A percentile compares a stretch with the other conserved stretches of the same genome.
phyloP scores from a whole-genome alignment of 35 echinoderm and acorn worm genomes.

The Chiridota heheva region DNA sequence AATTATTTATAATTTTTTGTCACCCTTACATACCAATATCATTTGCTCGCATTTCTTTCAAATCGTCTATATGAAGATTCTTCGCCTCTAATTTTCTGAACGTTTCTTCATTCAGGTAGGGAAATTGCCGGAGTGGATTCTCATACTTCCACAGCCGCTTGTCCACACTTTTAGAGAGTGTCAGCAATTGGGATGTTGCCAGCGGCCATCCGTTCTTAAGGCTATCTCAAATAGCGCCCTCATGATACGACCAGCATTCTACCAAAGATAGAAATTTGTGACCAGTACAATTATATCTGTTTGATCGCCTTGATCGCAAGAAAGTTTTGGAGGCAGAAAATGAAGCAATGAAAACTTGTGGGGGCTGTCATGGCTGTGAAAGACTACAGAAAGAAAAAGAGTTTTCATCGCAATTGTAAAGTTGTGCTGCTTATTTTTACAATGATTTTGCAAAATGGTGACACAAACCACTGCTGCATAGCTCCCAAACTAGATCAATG shows the following conservation, averaged over 20 bases:
- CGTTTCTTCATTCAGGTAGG: slow-evolving; percentile 54
- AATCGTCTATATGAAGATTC: slow-evolving; percentile 57
- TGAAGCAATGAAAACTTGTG: too few relatives aligned
- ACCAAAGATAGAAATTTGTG: neutral
- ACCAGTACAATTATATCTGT: neutral
- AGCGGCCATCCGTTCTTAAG: slow-evolving; percentile 90
- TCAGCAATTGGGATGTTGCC: slow-evolving; percentile 61
- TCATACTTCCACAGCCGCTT: slow-evolving; percentile 82
- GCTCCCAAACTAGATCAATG: too few relatives aligned
- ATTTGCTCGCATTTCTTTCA: slow-evolving; percentile 71
- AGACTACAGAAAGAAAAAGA: too few relatives aligned
- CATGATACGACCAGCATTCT: slow-evolving; percentile 91
- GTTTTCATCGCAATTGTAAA: too few relatives aligned
- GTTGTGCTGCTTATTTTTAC: too few relatives aligned
- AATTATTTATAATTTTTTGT: neutral
- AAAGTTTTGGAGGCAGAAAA: too few relatives aligned
- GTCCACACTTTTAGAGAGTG: slow-evolving; percentile 79
- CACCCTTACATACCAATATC: slow-evolving; percentile 81
- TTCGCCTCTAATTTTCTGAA: slow-evolving; percentile 65
- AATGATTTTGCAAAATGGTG: too few relatives aligned
- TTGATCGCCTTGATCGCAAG: neutral
- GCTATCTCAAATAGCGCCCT: slow-evolving; percentile 91
- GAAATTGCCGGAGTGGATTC: slow-evolving; percentile 86
- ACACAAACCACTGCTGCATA: too few relatives aligned
- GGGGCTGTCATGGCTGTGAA: too few relatives aligned